Conservation (phyloP, 64 coral and sea anemone species). For the Porites lutea region DNA sequence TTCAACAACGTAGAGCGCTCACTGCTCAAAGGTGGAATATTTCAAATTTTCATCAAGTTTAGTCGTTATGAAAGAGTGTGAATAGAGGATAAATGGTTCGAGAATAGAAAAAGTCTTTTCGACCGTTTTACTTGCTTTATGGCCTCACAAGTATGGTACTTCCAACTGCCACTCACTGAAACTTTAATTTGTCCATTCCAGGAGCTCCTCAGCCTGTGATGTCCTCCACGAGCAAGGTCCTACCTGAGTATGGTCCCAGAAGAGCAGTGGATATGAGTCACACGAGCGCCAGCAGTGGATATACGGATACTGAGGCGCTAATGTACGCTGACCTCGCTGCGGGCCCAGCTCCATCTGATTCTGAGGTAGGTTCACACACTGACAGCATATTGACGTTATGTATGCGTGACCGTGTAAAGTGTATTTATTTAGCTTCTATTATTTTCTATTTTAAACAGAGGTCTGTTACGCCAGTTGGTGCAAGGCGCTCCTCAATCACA, state of each 20-base stretch:
- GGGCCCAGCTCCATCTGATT: slow-evolving; percentile 13
- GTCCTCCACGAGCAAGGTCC: slow-evolving; percentile 25
- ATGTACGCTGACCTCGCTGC: slow-evolving; percentile 81
- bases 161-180: background rate
- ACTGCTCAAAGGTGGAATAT: too few relatives aligned
- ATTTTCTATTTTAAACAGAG: background rate
- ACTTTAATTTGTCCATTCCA: background rate
- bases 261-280: slow-evolving; percentile 65
- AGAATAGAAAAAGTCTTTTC: too few relatives aligned
- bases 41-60: too few relatives aligned
- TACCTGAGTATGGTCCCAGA: slow-evolving; percentile 54
- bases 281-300: slow-evolving; percentile 68
- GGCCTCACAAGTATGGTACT: too few relatives aligned
- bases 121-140: background rate
- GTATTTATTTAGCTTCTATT: background rate
- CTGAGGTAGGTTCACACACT: slow-evolving; percentile 58
- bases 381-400: too few relatives aligned
- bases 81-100: too few relatives aligned
- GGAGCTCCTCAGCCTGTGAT: slow-evolving; percentile 12
- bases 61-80: too few relatives aligned
- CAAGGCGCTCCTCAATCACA: slow-evolving; percentile 77
- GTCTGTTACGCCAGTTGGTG: slow-evolving; percentile 36
- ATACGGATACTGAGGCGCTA: slow-evolving; percentile 92
- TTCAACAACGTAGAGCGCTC: too few relatives aligned
- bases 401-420: too few relatives aligned